Evolutionary conservation across 2,888 invertebrate species (phyloP).

Genomic region (Monopis laevigella): DNA sequence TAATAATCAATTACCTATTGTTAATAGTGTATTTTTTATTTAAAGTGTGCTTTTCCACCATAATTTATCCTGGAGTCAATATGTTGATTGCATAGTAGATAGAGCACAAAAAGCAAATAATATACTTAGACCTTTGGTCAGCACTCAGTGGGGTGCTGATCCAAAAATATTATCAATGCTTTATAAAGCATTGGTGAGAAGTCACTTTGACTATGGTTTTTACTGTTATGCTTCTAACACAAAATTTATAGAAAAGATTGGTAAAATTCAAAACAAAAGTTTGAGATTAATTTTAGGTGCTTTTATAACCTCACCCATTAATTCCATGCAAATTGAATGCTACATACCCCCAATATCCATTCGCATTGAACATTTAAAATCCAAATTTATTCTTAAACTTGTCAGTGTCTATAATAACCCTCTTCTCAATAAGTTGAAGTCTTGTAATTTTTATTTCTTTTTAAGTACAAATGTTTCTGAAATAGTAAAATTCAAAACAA

Average conservation of each 20-base stretch:
- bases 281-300: constrained; percentile 1
- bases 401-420: not conserved
- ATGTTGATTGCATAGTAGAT: constrained; percentile 1
- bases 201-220: constrained; percentile 2
- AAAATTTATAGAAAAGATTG: not conserved
- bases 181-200: constrained; percentile 4
- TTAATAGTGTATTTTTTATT: not conserved
- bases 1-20: not conserved
- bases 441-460: not conserved
- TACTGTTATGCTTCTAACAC: not conserved
- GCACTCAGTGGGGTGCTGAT: constrained; percentile 9
- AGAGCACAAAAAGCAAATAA: constrained; percentile 4
- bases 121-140: constrained; percentile 2
- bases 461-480: not conserved
- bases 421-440: not conserved
- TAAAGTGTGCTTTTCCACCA: not conserved
- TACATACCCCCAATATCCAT: not conserved
- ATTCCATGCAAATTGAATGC: constrained; percentile 4
- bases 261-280: constrained; percentile 3
- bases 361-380: not conserved
- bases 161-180: constrained; percentile 7
- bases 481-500: not conserved
- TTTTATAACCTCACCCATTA: not conserved
- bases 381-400: not conserved
- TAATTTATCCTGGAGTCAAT: not conserved